A percentile compares a stretch with the other conserved stretches of the same genome.
phyloP scores from a whole-genome alignment of 1,140 invertebrate species.

The Pseudomyrmex pallidus region DNA sequence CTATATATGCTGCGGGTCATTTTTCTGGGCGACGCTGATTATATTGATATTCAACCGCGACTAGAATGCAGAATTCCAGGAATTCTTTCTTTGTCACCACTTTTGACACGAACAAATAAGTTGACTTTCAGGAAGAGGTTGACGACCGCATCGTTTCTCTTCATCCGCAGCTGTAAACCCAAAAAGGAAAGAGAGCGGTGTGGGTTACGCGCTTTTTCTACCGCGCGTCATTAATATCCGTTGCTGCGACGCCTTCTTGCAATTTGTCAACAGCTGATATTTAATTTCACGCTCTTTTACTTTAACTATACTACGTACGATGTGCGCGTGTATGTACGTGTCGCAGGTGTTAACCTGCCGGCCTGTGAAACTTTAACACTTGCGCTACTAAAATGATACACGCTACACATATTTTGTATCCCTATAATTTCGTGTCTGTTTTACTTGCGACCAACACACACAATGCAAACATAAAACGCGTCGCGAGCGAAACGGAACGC shows the following conservation, averaged over 20 bases:
- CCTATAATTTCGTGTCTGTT: not conserved
- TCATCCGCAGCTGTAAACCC: constrained; percentile 82
- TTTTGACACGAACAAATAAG: constrained; percentile 63
- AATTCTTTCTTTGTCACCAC: not conserved
- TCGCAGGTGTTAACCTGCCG: constrained; percentile 74
- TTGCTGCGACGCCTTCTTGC: constrained; percentile 84
- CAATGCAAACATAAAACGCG: too few relatives aligned
- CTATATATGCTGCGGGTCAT: not conserved
- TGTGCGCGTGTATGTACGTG: constrained; percentile 55
- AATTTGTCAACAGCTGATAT: constrained; percentile 86
- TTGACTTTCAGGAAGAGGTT: constrained; percentile 52
- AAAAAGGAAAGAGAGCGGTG: constrained; percentile 77
- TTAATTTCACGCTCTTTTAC: constrained; percentile 84
- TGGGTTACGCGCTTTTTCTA: constrained; percentile 83
- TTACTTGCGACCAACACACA: not conserved
- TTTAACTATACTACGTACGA: constrained; percentile 48
- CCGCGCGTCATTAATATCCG: constrained; percentile 85
- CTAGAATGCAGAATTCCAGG: constrained; percentile 10
- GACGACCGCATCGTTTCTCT: constrained; percentile 83
- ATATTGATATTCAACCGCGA: constrained; percentile 63
- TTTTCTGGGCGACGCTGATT: constrained; percentile 56
- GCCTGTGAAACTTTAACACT: constrained; percentile 26
- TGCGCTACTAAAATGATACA: not conserved
- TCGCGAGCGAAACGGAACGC: not conserved
- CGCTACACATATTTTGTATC: not conserved